Percentiles rank a stretch among this genome's conserved stretches.
Conservation (phyloP, 2,797 vertebrate species). For the Pseudochirops corinnae region DNA sequence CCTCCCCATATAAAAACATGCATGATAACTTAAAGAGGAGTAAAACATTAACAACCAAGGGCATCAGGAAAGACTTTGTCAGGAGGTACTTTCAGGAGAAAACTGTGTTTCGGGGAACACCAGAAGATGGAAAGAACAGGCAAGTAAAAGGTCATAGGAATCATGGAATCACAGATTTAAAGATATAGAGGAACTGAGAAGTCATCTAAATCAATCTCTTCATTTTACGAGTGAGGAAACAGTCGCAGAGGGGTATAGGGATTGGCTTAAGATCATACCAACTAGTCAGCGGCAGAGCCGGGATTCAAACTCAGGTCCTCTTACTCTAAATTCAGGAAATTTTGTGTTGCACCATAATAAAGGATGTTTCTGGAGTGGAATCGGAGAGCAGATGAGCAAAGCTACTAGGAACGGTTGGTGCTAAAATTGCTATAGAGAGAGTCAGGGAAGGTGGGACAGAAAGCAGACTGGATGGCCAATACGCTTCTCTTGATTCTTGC, state of each 20-base stretch:
- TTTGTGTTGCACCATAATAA: background rate
- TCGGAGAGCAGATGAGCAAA: background rate
- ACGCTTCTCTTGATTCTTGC: background rate
- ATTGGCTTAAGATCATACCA: background rate
- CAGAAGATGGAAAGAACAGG: background rate
- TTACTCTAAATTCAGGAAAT: background rate
- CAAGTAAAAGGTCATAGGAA: background rate
- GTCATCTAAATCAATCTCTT: background rate
- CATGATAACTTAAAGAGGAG: background rate
- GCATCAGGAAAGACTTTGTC: background rate
- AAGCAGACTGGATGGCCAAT: background rate
- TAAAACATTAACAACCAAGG: background rate
- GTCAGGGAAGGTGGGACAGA: background rate
- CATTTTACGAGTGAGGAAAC: background rate
- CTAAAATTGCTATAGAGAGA: background rate
- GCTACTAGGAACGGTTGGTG: background rate
- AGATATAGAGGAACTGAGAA: background rate
- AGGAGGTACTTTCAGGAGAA: background rate
- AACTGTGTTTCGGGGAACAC: background rate
- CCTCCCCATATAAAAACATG: background rate
- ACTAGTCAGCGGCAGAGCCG: background rate
- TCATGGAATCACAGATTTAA: background rate
- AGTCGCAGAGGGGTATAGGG: background rate
- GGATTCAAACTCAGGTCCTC: background rate
- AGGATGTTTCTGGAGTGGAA: background rate